Evolutionary conservation across 2,113 vertebrate genomes (phyloP), one percentile per base, ranked within the genome.

Genomic region (Tautogolabrus adspersus): DNA sequence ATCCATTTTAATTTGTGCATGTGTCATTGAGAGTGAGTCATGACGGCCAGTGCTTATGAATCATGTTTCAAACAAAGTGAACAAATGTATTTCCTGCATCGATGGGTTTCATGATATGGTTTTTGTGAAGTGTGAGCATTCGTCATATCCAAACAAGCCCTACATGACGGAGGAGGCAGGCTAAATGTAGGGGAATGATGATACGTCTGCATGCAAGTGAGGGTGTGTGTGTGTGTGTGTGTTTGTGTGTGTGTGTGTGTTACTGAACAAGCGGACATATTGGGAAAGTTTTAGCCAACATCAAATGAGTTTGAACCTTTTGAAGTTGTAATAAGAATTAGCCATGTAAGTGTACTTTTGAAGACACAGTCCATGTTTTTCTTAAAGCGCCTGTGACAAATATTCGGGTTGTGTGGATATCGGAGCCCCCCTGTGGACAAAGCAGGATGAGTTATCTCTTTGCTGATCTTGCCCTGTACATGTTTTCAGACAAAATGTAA

Each of bases 51-150:
- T 42, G 57, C 51, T 67, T 19, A 66, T 47, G 66, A 82, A 75
- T 73, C 54, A 66, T 49, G 44, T 89, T 77, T 40, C 21, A 67
- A 77, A 71, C 42, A 75, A 76, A 60, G 10, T 51, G 62, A 66
- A 71, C 42, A 82, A 30, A 66, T 38, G 68, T 44, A 37, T 4
- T 38, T 65, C 22, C 57, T 34, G 22, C 61, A 42, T 57, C 19
- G 54, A 88, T 81, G 70, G 51, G 18, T 63, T 66, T 77, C 23
- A 82, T 83, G 72, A 59, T 58, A 69, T 76, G 72, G n/a, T 4
- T 13, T 67, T 54, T 72, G 26, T 78, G 40, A 66, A 30, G 34
- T 70, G n/a, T 16, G 46, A 71, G 63, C 74, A 72, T 77, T 72
- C 13, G 10, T 80, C 66, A 40, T 52, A 55, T 61, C 69, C 42